phyloP scores from a whole-genome alignment of 2,888 invertebrate species.

The Julus scanicus region DNA sequence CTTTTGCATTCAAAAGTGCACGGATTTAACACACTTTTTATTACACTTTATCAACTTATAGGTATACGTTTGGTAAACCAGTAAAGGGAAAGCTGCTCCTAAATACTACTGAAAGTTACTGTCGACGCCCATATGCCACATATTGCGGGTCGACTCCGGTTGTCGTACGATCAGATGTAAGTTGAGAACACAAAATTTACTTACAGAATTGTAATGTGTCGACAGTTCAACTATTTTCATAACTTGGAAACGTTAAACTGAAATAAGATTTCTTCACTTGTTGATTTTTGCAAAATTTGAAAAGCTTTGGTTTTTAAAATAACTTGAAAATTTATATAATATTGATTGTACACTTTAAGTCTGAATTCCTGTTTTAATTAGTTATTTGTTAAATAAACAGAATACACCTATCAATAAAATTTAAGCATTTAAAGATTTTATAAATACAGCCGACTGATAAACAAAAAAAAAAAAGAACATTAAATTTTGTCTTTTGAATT shows the following conservation, averaged over 20 bases:
- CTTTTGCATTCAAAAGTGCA: not conserved
- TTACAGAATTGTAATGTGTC: not conserved
- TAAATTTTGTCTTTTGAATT: too few relatives aligned
- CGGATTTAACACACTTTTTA: not conserved
- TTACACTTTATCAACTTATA: slow-evolving; percentile 21
- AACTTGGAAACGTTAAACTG: too few relatives aligned
- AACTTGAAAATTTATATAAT: too few relatives aligned
- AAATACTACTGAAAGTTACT: slow-evolving; percentile 54
- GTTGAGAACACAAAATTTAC: not conserved
- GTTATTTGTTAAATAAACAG: too few relatives aligned
- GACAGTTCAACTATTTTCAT: not conserved
- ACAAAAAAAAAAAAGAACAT: too few relatives aligned
- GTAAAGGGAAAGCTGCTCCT: slow-evolving; percentile 56
- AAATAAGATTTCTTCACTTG: too few relatives aligned
- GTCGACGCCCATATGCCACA: slow-evolving; percentile 44
- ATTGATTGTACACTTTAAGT: too few relatives aligned
- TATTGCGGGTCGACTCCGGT: slow-evolving; percentile 53
- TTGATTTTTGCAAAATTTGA: not conserved
- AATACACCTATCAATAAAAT: too few relatives aligned
- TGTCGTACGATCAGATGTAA: slow-evolving; percentile 49
- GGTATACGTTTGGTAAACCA: slow-evolving; percentile 60
- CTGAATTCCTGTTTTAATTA: too few relatives aligned
- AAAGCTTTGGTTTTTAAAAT: not conserved
- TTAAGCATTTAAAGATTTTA: too few relatives aligned
- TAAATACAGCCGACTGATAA: too few relatives aligned